Evolutionary conservation across 1,140 invertebrate genomes (phyloP).

Genomic region (Manduca sexta): DNA sequence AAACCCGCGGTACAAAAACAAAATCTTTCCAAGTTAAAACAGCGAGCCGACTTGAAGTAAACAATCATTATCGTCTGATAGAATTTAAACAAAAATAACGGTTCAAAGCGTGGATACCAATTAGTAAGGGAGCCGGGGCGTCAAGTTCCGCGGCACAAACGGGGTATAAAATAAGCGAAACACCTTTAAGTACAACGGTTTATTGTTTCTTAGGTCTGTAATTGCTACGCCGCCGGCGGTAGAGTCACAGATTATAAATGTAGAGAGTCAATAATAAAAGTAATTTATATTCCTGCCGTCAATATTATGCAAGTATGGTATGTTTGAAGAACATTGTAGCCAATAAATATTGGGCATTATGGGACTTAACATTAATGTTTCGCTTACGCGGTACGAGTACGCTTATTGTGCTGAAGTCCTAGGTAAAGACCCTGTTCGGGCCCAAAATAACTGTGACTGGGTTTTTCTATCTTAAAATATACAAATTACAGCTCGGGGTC

Average conservation of each 20-base stretch:
- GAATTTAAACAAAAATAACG: slow-evolving; percentile 15
- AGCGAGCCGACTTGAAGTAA: slow-evolving; percentile 2
- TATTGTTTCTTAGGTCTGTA: slow-evolving; percentile 21
- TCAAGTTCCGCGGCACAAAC: slow-evolving; percentile 17
- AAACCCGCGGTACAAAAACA: no score
- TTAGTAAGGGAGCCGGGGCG: slow-evolving; percentile 19
- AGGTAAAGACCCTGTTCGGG: no score
- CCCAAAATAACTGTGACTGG: no score
- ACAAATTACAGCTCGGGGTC: no score
- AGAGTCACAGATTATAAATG: slow-evolving; percentile 1
- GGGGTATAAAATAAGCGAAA: slow-evolving; percentile 20
- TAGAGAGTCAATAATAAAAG: neutral
- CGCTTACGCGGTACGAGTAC: no score
- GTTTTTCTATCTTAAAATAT: no score
- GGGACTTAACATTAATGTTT: no score
- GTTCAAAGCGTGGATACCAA: slow-evolving; percentile 20
- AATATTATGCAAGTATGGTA: no score
- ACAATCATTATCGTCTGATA: slow-evolving; percentile 10
- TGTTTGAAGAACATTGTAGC: no score
- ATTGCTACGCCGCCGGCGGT: slow-evolving; percentile 22
- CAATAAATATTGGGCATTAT: no score
- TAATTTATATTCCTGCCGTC: no score
- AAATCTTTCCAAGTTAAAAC: neutral
- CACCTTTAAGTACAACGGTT: slow-evolving; percentile 19
- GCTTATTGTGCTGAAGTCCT: no score